Evolutionary conservation across 2,113 vertebrate genomes (phyloP), one percentile per base, ranked within the genome.

Genomic region (Cephalopterus ornatus): DNA sequence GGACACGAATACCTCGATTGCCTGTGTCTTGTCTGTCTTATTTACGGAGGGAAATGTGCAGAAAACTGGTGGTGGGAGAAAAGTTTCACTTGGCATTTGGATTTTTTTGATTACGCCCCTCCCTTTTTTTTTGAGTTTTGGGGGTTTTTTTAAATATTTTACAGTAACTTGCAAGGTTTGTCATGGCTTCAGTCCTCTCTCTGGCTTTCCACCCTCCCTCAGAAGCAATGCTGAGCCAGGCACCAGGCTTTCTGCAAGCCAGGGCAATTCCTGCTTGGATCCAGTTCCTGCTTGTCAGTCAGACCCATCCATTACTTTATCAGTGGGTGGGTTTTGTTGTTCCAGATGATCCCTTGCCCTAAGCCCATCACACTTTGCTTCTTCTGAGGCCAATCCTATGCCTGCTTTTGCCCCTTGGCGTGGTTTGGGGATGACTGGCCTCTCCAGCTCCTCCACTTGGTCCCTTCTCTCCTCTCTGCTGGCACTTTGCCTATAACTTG

Each of bases 371-470:
- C 2, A 1, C 14, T 39, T 63, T 35, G 37, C 46, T 74, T 14
- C 59, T 77, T 39, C 71, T 42, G 7, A 46, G 82, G 78, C 16
- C 44, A n/a, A 44, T 52, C 33, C 23, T 14, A 6, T 68, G 62
- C 44, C 30, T 46, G 28, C n/a, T 33, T 84, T 66, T 84, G 30
- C 62, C 46, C 68, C 14, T 30, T 41, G 73, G 27, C 22, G 5
- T 11, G 21, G 26, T 65, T 5, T 68, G 66, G 74, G 61, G 15
- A 50, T 28, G 33, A 41, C n/a, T 20, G 46, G 35, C 66, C 52
- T 61, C 1, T 4, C 1, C 15, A 53, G 50, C 39, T 58, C 44
- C 15, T 33, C 42, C 2, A 0, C 39, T 59, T 3, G 1, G 18
- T 74, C 55, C 52, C 24, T 0, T 0, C 50, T 68, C 15, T 59